Conservation (phyloP, 2,113 vertebrate species). For the Psettodes erumei region DNA sequence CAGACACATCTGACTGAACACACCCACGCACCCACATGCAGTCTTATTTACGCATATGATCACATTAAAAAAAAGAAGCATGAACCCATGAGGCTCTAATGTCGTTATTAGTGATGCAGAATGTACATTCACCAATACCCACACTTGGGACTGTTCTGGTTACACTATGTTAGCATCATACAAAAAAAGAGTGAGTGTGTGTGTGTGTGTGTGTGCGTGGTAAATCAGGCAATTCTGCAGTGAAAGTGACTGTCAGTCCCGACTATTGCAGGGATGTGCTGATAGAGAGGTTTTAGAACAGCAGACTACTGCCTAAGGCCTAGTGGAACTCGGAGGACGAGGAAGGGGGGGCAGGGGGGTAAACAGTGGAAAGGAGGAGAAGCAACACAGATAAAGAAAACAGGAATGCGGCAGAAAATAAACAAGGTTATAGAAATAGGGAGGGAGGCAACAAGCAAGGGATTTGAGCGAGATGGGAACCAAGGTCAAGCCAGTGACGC, state of each 20-base stretch:
- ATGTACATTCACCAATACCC: not conserved
- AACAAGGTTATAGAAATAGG: constrained; percentile 73
- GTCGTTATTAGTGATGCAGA: constrained; percentile 61
- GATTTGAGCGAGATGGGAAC: constrained; percentile 73
- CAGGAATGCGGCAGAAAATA: constrained; percentile 78
- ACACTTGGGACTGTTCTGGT: constrained; percentile 45
- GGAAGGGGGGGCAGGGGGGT: constrained; percentile 9
- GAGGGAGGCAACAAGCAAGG: constrained; percentile 46
- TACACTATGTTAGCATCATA: constrained; percentile 22
- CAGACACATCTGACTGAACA: constrained; percentile 29
- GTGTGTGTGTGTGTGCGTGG: constrained; percentile 43
- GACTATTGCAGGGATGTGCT: constrained; percentile 77
- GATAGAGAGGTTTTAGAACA: constrained; percentile 80
- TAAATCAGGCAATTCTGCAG: constrained; percentile 73
- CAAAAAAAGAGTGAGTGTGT: constrained; percentile 14
- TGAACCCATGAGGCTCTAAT: constrained; percentile 45
- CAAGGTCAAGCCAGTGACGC: constrained; percentile 78
- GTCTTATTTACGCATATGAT: constrained; percentile 20
- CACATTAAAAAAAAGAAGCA: constrained; percentile 48
- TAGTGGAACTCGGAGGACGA: constrained; percentile 52
- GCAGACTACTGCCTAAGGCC: constrained; percentile 74
- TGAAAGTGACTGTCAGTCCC: constrained; percentile 72
- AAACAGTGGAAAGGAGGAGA: constrained; percentile 61
- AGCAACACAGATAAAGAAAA: constrained; percentile 76
- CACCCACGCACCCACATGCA: constrained; percentile 1